Evolutionary conservation across 1,140 invertebrate genomes (phyloP).

Genomic region (Papilio machaon): DNA sequence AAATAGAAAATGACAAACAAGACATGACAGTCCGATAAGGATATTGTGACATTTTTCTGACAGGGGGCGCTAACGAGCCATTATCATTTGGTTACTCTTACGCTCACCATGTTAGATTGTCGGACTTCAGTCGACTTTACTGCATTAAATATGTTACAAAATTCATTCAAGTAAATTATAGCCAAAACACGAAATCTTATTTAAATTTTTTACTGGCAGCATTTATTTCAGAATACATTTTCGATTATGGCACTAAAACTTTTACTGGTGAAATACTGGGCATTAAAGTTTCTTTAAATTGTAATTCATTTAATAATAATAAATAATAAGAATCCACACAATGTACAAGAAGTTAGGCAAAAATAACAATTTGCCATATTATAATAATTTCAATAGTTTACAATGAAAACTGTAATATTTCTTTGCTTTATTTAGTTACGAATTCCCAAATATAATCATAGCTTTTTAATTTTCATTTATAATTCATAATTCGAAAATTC

Average conservation of each 20-base stretch:
- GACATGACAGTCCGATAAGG: too few species aligned
- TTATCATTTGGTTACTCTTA: too few species aligned
- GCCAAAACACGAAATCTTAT: neutral
- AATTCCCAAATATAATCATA: neutral
- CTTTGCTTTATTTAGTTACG: neutral
- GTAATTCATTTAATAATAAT: neutral
- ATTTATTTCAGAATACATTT: neutral
- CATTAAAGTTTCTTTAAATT: neutral
- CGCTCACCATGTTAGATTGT: neutral
- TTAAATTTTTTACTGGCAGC: neutral
- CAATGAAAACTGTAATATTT: neutral
- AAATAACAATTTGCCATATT: neutral
- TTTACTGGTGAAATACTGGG: neutral
- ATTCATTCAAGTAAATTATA: neutral
- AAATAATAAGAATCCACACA: neutral
- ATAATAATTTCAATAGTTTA: neutral
- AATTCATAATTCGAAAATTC: neutral
- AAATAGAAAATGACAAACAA: too few species aligned
- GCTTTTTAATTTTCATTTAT: neutral
- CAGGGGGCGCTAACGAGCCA: too few species aligned
- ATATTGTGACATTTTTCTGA: too few species aligned
- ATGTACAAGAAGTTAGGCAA: neutral
- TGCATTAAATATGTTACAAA: neutral
- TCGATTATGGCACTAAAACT: constrained; percentile 15
- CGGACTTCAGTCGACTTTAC: neutral